These are phyloP conservation scores for Lomographa bimaculata DNA, from an alignment of 2,888 invertebrate species.

Conservation along the genomic window DNA sequence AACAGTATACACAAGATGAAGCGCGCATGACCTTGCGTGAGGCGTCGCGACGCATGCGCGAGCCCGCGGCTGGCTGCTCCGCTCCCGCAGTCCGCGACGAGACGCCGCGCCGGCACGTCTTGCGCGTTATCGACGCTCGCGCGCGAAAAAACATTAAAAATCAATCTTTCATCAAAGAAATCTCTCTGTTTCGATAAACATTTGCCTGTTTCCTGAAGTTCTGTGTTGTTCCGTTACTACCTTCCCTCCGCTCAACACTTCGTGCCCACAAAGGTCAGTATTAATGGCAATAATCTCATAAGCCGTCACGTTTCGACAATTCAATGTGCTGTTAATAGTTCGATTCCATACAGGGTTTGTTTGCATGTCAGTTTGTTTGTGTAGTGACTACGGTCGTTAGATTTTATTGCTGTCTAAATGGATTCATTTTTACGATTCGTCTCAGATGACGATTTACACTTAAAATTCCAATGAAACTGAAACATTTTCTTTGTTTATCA, in stretches of 20 bases:
- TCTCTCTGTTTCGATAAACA: too few relatives aligned
- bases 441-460: constrained; percentile 41
- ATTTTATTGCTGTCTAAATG: constrained; percentile 54
- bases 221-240: constrained; percentile 14
- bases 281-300: constrained; percentile 52
- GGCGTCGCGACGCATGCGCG: constrained; percentile 54
- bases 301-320: constrained; percentile 71
- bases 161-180: constrained; percentile 34
- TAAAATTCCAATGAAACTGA: constrained; percentile 48
- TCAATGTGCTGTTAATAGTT: constrained; percentile 61
- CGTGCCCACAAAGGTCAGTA: constrained; percentile 48
- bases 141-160: constrained; percentile 34
- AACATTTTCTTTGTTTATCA: constrained; percentile 54
- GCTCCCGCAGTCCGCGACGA: constrained; percentile 62
- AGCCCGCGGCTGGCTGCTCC: constrained; percentile 39
- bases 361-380: constrained; percentile 51
- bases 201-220: constrained; percentile 8
- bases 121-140: constrained; percentile 32
- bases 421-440: constrained; percentile 40
- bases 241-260: constrained; percentile 6
- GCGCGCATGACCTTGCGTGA: constrained; percentile 65
- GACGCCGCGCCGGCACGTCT: constrained; percentile 47
- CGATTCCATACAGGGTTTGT: constrained; percentile 59
- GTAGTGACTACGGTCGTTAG: constrained; percentile 45
- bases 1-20: constrained; percentile 41